A percentile compares a stretch with the other conserved stretches of the same genome.
These are phyloP conservation scores for Epirrhoe tristata DNA, from an alignment of 2,888 invertebrate species.

Conservation along the genomic window DNA sequence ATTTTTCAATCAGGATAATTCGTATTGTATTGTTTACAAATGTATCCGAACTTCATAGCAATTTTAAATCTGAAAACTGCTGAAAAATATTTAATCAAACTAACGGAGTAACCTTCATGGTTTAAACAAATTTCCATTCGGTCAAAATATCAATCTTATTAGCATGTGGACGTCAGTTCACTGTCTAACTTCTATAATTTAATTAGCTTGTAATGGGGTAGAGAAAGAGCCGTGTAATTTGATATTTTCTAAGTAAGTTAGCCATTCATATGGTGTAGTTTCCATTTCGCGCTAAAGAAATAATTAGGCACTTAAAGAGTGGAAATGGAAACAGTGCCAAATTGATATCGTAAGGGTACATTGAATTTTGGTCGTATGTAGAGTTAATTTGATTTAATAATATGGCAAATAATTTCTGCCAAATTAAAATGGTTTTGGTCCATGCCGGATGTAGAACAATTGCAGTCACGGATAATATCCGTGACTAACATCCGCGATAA, in stretches of 20 bases:
- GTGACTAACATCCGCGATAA: too few species aligned
- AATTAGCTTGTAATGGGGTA: slow-evolving; percentile 5
- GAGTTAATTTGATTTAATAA: background rate
- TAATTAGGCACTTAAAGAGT: background rate
- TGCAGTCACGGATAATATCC: too few species aligned
- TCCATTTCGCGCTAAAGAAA: background rate
- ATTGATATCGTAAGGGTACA: slow-evolving; percentile 4
- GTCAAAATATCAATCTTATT: background rate
- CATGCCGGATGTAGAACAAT: too few species aligned
- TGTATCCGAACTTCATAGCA: too few species aligned
- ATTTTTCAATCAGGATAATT: too few species aligned
- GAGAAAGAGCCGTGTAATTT: background rate
- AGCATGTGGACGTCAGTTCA: background rate
- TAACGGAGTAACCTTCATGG: too few species aligned
- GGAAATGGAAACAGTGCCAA: slow-evolving; percentile 2
- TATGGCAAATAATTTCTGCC: background rate
- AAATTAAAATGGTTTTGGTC: background rate
- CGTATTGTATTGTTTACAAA: too few species aligned
- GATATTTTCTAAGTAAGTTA: background rate
- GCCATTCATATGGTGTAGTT: background rate
- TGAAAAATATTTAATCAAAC: too few species aligned
- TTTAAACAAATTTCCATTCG: background rate
- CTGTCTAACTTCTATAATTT: background rate
- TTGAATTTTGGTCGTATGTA: background rate
- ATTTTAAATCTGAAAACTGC: too few species aligned